phyloP scores from a whole-genome alignment of 2,797 vertebrate genomes.

The Danio choprae region DNA sequence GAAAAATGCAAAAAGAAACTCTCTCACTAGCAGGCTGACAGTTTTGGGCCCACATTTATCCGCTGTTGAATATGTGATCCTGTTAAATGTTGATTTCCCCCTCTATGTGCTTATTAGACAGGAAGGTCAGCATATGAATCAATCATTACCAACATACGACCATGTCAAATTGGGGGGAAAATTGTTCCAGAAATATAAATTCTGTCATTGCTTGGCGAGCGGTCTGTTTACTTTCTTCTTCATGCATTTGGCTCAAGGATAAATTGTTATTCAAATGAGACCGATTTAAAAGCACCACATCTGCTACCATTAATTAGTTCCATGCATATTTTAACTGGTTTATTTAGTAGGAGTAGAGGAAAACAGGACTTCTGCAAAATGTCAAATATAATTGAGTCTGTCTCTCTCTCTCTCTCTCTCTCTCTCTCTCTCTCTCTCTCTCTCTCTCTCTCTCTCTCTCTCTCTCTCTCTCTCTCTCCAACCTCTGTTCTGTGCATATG shows the following conservation, averaged over 20 bases:
- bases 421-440: conserved; percentile 1
- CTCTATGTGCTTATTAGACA: conserved; percentile 1
- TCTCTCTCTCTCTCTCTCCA: conserved; percentile 6
- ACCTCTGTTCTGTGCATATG: conserved; percentile 14
- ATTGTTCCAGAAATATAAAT: conserved; percentile 27
- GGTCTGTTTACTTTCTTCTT: conserved; percentile 41
- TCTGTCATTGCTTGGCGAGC: conserved; percentile 47
- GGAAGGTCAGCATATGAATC: conserved; percentile 39
- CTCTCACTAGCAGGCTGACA: not conserved
- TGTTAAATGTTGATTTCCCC: not conserved
- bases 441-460: conserved; percentile 4
- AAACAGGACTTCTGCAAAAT: conserved; percentile 66
- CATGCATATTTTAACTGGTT: conserved; percentile 70
- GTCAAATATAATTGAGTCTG: conserved; percentile 70
- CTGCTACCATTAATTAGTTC: conserved; percentile 73
- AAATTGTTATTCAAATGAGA: conserved; percentile 65
- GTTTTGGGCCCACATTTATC: not conserved
- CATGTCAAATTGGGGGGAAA: conserved; percentile 25
- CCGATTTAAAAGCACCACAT: conserved; percentile 69
- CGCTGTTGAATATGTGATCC: conserved; percentile 21
- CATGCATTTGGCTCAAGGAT: conserved; percentile 56
- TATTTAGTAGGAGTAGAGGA: conserved; percentile 60
- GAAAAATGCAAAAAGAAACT: not conserved
- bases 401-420: conserved; percentile 3
- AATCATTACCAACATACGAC: conserved; percentile 41